Conservation (phyloP, 1,140 invertebrate species). For the Lepidurus apus region DNA sequence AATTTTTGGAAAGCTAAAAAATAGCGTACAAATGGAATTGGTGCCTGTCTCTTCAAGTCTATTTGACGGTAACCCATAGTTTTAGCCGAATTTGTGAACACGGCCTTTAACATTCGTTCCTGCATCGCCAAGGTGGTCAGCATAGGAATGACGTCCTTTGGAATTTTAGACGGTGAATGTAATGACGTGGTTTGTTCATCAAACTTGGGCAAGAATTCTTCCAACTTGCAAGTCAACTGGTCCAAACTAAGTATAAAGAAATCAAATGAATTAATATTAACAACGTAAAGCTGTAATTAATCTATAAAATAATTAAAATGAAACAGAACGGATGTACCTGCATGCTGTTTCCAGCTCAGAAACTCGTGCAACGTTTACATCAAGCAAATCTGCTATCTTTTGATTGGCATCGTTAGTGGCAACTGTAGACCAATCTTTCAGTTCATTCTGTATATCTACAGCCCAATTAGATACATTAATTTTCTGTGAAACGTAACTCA, state of each 20-base stretch:
- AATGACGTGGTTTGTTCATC: background rate
- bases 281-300: background rate
- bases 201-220: background rate
- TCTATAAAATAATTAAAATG: background rate
- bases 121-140: background rate
- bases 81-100: background rate
- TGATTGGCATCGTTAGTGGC: background rate
- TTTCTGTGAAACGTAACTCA: slow-evolving; percentile 6
- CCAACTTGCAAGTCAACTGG: background rate
- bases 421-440: background rate
- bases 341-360: background rate
- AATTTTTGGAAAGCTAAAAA: background rate
- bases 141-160: background rate
- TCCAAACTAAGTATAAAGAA: background rate
- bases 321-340: background rate
- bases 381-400: slow-evolving; percentile 5
- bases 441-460: background rate
- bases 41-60: background rate
- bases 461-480: background rate
- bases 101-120: background rate
- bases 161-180: background rate
- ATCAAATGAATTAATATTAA: no score
- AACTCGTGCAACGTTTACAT: background rate
- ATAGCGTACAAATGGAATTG: background rate
- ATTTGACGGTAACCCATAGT: background rate